Conservation (phyloP, 2,113 vertebrate genomes). For the Colius striatus region DNA sequence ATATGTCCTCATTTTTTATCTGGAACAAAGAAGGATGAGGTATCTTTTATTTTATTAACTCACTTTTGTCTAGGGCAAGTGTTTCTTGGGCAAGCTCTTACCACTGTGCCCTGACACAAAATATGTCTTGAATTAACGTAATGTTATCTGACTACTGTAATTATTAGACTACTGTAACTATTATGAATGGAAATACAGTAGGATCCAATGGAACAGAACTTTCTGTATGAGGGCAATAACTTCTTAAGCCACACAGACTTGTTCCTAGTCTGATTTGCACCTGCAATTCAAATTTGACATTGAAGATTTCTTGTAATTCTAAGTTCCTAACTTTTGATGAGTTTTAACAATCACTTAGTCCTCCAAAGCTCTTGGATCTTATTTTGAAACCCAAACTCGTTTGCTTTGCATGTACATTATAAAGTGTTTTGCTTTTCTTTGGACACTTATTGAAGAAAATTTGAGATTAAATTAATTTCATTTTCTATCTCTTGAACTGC, state of each 20-base stretch:
- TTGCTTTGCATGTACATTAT: not conserved
- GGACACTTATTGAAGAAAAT: not conserved
- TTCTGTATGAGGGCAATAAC: not conserved
- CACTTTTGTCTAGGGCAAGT: not conserved
- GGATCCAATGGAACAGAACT: not conserved
- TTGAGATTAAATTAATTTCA: not conserved
- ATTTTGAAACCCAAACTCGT: not conserved
- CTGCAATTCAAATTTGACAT: not conserved
- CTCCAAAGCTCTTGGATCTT: not conserved
- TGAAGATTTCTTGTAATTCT: not conserved
- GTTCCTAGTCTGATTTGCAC: not conserved
- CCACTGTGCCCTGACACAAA: rapidly evolving
- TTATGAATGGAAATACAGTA: not conserved
- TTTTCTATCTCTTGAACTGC: not conserved
- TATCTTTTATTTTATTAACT: not conserved
- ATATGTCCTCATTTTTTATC: not conserved
- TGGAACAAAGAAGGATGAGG: not conserved
- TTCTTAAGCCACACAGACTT: not conserved
- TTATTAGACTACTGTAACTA: not conserved
- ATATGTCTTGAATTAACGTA: not conserved
- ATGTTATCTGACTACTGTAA: not conserved
- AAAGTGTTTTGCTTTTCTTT: not conserved
- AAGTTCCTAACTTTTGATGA: not conserved
- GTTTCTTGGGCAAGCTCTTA: not conserved
- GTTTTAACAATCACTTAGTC: not conserved